phyloP scores from a whole-genome alignment of 2,113 vertebrate genomes.

The Protobothrops mucrosquamatus region DNA sequence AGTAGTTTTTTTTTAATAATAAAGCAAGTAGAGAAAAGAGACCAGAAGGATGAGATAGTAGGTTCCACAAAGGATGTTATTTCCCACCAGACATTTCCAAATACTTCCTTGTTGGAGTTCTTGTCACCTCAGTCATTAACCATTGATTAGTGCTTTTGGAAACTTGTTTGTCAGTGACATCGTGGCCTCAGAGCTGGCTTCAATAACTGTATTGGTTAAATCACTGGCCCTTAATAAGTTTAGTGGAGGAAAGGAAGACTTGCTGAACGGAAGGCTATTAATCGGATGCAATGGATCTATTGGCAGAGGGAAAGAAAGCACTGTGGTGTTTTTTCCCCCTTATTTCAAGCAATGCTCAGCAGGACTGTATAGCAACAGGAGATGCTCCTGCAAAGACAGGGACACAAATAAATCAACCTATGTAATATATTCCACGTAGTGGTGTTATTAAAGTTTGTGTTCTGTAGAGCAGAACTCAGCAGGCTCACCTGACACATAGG shows the following conservation, averaged over 20 bases:
- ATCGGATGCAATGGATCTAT: neutral
- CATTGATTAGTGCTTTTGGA: conserved; percentile 3
- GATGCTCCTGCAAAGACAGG: neutral
- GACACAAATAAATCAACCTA: too few relatives aligned
- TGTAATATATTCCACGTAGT: neutral
- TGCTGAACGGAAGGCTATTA: neutral
- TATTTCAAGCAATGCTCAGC: neutral
- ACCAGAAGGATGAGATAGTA: neutral
- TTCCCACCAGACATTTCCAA: neutral
- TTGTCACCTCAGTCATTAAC: neutral
- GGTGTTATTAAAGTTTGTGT: neutral
- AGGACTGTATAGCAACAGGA: neutral
- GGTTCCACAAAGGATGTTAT: neutral
- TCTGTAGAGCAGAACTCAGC: neutral
- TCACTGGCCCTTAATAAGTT: neutral
- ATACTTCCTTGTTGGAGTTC: neutral
- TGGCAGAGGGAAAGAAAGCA: neutral
- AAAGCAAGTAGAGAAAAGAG: neutral
- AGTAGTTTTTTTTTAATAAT: neutral
- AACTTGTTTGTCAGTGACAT: neutral
- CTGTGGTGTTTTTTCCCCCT: neutral
- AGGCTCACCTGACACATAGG: neutral
- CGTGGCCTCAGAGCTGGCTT: neutral
- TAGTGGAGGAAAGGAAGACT: neutral
- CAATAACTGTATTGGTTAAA: neutral